Percentiles rank a stretch among this genome's conserved stretches.
phyloP scores from a whole-genome alignment of 35 echinoderm and acorn worm species.

The Ptychodera flava region DNA sequence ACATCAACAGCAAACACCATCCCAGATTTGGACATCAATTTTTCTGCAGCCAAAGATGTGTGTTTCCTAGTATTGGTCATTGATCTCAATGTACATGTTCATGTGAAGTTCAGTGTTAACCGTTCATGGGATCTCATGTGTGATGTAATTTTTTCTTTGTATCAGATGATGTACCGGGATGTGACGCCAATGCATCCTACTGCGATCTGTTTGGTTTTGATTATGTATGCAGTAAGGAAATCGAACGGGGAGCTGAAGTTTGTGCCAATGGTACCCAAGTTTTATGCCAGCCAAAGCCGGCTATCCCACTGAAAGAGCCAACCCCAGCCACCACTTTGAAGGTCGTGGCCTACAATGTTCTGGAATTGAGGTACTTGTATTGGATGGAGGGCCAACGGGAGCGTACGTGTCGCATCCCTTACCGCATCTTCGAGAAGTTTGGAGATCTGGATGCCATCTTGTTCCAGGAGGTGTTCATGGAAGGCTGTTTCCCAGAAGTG shows the following conservation, averaged over 20 bases:
- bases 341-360: slow-evolving; percentile 35
- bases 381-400: slow-evolving; percentile 37
- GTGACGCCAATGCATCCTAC: background rate
- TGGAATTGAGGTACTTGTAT: slow-evolving; percentile 31
- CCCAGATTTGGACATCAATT: too few species aligned
- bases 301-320: background rate
- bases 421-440: slow-evolving; percentile 13
- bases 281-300: background rate
- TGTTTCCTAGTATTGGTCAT: too few species aligned
- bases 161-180: background rate
- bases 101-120: too few species aligned
- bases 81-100: too few species aligned
- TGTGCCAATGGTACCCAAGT: background rate
- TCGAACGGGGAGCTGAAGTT: background rate
- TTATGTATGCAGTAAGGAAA: background rate
- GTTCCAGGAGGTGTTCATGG: slow-evolving; percentile 58
- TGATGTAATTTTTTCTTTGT: too few species aligned
- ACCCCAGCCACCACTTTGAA: slow-evolving; percentile 17
- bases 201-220: background rate
- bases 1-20: too few species aligned
- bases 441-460: slow-evolving; percentile 51
- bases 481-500: slow-evolving; percentile 30
- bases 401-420: slow-evolving; percentile 43
- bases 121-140: too few species aligned
- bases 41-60: too few species aligned